Evolutionary conservation across 2,797 vertebrate species (phyloP).

Genomic region (Bradypodion ventrale): DNA sequence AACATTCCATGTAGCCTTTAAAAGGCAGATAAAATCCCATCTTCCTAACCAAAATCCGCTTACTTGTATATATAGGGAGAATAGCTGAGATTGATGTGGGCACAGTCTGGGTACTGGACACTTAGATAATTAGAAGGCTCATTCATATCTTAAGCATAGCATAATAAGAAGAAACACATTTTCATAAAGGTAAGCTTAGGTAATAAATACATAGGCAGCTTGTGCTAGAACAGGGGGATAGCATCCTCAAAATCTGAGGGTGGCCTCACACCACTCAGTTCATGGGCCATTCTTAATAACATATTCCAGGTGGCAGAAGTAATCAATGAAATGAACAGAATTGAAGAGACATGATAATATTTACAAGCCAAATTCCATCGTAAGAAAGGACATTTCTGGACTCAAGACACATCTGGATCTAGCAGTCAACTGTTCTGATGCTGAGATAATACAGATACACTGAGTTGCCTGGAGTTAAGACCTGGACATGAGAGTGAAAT

Average conservation of each 20-base stretch:
- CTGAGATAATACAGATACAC: constrained; percentile 65
- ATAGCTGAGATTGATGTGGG: constrained; percentile 62
- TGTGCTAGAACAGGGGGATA: too few species aligned
- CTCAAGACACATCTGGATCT: constrained; percentile 63
- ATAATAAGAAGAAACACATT: not conserved
- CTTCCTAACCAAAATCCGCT: constrained; percentile 41
- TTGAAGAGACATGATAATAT: constrained; percentile 26
- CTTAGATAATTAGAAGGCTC: constrained; percentile 60
- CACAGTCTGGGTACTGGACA: constrained; percentile 62
- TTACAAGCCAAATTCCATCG: constrained; percentile 66
- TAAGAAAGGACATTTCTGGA: constrained; percentile 66
- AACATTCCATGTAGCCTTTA: too few species aligned
- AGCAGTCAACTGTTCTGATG: constrained; percentile 58
- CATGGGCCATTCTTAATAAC: too few species aligned
- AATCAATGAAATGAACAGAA: not conserved
- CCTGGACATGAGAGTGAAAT: constrained; percentile 38
- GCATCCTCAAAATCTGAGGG: too few species aligned
- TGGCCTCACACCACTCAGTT: too few species aligned
- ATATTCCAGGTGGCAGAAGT: not conserved
- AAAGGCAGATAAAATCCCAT: not conserved
- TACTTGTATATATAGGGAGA: constrained; percentile 57
- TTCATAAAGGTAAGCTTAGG: not conserved
- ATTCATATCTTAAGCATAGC: constrained; percentile 65
- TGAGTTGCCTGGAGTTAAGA: constrained; percentile 40
- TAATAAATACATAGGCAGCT: not conserved